Percentiles rank a stretch among this genome's conserved stretches.
Evolutionary conservation across 1,140 invertebrate species (phyloP).

Genomic region (Drosophila murphyi): DNA sequence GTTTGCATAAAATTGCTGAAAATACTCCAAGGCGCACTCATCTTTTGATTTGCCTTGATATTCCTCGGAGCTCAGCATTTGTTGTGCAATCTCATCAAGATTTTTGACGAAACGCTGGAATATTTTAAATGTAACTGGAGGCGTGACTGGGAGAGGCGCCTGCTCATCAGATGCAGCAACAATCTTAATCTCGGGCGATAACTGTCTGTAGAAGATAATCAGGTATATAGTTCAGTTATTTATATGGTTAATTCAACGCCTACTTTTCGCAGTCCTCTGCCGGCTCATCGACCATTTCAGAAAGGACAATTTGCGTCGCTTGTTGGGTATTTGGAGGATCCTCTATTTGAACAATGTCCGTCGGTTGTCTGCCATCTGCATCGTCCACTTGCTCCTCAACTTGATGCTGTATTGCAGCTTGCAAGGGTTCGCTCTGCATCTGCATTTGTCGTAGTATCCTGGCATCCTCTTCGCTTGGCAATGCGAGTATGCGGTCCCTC

Average conservation of each 20-base stretch:
- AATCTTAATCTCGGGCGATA: not conserved
- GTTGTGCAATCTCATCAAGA: conserved; percentile 31
- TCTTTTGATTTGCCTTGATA: conserved; percentile 4
- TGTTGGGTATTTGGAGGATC: not conserved
- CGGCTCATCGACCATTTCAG: not conserved
- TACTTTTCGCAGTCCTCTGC: not conserved
- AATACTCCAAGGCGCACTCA: conserved; percentile 41
- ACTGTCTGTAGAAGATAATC: not conserved
- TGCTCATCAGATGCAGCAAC: not conserved
- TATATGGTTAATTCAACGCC: not conserved
- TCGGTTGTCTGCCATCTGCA: not conserved
- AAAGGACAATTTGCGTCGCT: not conserved
- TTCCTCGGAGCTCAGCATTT: conserved; percentile 34
- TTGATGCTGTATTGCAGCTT: not conserved
- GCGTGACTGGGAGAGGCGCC: not conserved
- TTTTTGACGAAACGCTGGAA: conserved; percentile 42
- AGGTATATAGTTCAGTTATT: not conserved
- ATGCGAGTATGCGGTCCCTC: conserved; percentile 16
- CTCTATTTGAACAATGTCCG: not conserved
- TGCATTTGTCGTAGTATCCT: conserved; percentile 7
- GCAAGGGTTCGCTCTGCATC: no score
- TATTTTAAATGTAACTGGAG: conserved; percentile 16
- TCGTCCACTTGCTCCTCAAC: not conserved
- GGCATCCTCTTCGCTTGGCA: conserved; percentile 9
- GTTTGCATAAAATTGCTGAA: conserved; percentile 31